Evolutionary conservation across 92 coral and sea anemone species (phyloP).

Genomic region (Plumapathes pennacea): DNA sequence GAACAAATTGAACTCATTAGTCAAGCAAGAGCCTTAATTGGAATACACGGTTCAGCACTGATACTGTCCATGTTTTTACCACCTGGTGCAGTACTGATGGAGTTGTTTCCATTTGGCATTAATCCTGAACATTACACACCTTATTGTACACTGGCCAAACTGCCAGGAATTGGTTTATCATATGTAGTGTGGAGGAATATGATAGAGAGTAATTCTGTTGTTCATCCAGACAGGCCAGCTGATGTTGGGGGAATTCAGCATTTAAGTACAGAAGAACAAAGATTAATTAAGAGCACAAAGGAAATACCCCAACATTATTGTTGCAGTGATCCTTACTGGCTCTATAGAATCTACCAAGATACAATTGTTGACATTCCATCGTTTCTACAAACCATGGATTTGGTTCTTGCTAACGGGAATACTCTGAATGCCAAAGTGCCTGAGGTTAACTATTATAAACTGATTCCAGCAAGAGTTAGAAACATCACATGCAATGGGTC

Average conservation of each 20-base stretch:
- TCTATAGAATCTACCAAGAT: constrained; percentile 94
- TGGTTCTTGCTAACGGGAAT: constrained; percentile 29
- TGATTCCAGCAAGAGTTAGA: constrained; percentile 73
- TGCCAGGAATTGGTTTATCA: constrained; percentile 65
- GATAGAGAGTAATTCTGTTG: constrained; percentile 73
- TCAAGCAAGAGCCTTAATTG: constrained; percentile 77
- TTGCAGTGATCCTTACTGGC: constrained; percentile 86
- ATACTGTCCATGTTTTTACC: constrained; percentile 83
- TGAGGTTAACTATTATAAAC: background rate
- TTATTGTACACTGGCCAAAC: constrained; percentile 73
- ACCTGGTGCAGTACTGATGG: constrained; percentile 65
- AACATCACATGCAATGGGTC: constrained; percentile 64
- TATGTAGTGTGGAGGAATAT: constrained; percentile 83
- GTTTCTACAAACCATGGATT: constrained; percentile 43
- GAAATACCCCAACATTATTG: constrained; percentile 83
- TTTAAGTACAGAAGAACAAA: constrained; percentile 63
- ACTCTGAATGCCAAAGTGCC: background rate
- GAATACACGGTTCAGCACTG: constrained; percentile 95
- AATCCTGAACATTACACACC: constrained; percentile 77
- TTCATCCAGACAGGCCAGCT: constrained; percentile 77
- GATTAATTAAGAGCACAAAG: constrained; percentile 32
- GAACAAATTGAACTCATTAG: constrained; percentile 65
- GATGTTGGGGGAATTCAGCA: constrained; percentile 89
- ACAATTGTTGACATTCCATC: constrained; percentile 75
- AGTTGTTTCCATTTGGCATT: constrained; percentile 89